Evolutionary conservation across 2,797 vertebrate species (phyloP).

Genomic region (Sylvilagus floridanus): DNA sequence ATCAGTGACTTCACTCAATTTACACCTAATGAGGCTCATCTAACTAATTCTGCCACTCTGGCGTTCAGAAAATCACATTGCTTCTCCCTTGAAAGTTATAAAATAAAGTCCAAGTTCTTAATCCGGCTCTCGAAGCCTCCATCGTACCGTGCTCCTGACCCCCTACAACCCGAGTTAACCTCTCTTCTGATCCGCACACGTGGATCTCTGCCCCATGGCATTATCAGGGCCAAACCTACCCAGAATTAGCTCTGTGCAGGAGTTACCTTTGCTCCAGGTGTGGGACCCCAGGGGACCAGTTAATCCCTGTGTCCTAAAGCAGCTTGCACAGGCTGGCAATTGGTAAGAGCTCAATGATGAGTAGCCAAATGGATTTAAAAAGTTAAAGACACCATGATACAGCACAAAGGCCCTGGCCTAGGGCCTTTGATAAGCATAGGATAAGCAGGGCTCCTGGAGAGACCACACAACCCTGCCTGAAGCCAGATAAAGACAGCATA

Average conservation of each 20-base stretch:
- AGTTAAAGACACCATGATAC: background rate
- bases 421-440: background rate
- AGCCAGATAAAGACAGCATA: background rate
- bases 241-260: too few relatives aligned
- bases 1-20: constrained; percentile 22
- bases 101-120: background rate
- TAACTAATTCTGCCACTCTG: background rate
- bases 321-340: background rate
- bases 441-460: background rate
- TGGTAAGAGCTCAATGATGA: background rate
- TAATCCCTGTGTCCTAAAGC: background rate
- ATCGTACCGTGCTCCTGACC: rapidly evolving
- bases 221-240: background rate
- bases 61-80: background rate
- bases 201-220: background rate
- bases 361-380: background rate
- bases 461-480: too few relatives aligned
- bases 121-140: background rate
- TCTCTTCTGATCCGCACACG: background rate
- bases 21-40: background rate
- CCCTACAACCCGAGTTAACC: background rate
- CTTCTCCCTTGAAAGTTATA: background rate
- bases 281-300: too few relatives aligned
- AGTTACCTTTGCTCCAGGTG: background rate
- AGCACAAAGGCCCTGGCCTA: background rate